Conservation (phyloP, 1,140 invertebrate genomes). For the Drepana arcuata region DNA sequence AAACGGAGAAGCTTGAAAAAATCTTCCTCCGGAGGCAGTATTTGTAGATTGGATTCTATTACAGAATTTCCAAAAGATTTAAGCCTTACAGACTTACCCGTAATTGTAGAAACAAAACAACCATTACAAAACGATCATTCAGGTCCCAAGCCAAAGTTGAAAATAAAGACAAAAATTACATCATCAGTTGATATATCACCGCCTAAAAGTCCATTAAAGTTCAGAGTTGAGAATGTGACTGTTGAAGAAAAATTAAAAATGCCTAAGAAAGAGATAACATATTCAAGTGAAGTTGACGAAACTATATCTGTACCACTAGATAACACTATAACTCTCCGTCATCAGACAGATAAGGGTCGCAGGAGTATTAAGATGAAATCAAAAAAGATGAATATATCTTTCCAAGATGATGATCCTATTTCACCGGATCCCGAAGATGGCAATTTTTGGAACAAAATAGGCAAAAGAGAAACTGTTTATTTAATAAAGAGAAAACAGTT, state of each 20-base stretch:
- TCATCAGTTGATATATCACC: constrained; percentile 63
- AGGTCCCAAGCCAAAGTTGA: constrained; percentile 46
- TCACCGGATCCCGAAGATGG: constrained; percentile 53
- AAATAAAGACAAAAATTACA: constrained; percentile 69
- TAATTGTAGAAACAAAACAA: constrained; percentile 30
- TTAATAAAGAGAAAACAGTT: constrained; percentile 63
- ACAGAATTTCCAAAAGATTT: constrained; percentile 53
- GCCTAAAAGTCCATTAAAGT: constrained; percentile 61
- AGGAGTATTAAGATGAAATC: constrained; percentile 13
- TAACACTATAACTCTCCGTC: not conserved
- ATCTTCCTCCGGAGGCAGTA: constrained; percentile 55
- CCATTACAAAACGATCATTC: constrained; percentile 26
- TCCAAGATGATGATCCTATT: too few relatives aligned
- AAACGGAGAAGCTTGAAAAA: constrained; percentile 60
- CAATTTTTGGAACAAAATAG: constrained; percentile 72
- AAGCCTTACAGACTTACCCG: constrained; percentile 17
- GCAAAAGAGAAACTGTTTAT: constrained; percentile 72
- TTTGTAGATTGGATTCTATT: constrained; percentile 59
- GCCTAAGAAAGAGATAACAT: constrained; percentile 52
- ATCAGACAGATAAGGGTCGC: constrained; percentile 6
- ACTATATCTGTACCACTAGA: not conserved
- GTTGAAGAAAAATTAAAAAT: constrained; percentile 59
- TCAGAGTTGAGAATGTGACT: constrained; percentile 69
- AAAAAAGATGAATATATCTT: constrained; percentile 15
- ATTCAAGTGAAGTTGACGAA: constrained; percentile 33